Evolutionary conservation across 2,888 invertebrate genomes (phyloP), one percentile per base, ranked within the genome.

Genomic region (Brachylomia viminalis): DNA sequence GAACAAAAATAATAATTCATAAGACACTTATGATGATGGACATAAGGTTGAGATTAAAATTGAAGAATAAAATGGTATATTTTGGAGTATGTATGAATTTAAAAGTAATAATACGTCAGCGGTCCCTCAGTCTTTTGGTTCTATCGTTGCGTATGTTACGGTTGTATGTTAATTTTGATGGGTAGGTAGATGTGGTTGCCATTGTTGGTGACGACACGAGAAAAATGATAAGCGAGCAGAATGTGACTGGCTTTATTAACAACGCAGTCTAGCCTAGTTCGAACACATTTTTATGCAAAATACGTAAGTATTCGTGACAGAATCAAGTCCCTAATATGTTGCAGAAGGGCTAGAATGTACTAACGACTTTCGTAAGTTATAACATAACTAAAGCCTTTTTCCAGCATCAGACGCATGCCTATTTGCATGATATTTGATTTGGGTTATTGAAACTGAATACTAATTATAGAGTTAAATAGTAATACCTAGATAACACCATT

Each of bases 91-190:
- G 90, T 94, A 95, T 95, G 94, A 95, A 94, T 95, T 95, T 95
- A 92, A 94, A 95, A 95, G 94, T 95, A 95, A 95, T 95, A 95
- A 95, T 93, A 93, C 94, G 93, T 95, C 94, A 95, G 94, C 92
- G 90, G 89, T 93, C 94, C 94, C 95, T 95, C 92, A 93, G 95
- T 95, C 95, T 95, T 95, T 95, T 94, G 90, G 92, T 92, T 91
- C 90, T 93, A 92, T 87, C 92, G 94, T 94, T 92, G 92, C 94
- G 93, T 93, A 90, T 90, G 92, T 92, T 92, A 91, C 91, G 91
- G 91, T 93, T 90, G 93, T 93, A 91, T 92, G 94, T 94, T 95
- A 93, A 92, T 93, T 95, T 94, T 94, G 93, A 94, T 92, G 93
- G 89, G 92, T 91, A 89, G 90, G 88, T 88, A 77, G 83, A 79